Percentiles rank a stretch among this genome's conserved stretches.
Evolutionary conservation across 2,797 vertebrate species (phyloP).

Genomic region (Acipenser transmontanus): DNA sequence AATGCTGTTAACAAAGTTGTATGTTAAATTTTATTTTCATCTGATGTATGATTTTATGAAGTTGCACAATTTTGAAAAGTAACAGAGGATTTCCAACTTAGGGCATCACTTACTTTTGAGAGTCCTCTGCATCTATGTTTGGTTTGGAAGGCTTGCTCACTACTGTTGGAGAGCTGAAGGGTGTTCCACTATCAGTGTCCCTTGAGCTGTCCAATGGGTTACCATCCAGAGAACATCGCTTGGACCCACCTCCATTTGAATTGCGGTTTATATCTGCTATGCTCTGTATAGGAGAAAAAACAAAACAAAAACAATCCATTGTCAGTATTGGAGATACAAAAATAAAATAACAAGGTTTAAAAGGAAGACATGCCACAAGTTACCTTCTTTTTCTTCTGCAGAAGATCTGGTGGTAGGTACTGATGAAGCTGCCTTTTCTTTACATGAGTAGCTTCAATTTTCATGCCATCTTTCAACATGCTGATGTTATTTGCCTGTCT

Average conservation of each 20-base stretch:
- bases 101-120: slow-evolving; percentile 34
- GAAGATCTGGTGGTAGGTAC: slow-evolving; percentile 82
- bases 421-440: slow-evolving; percentile 91
- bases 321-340: background rate
- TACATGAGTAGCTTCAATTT: slow-evolving; percentile 89
- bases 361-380: background rate
- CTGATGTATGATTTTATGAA: too few species aligned
- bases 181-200: slow-evolving; percentile 69
- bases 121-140: slow-evolving; percentile 50
- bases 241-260: slow-evolving; percentile 65
- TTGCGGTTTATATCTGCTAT: slow-evolving; percentile 71
- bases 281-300: slow-evolving; percentile 49
- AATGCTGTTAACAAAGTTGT: slow-evolving; percentile 16
- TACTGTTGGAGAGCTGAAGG: slow-evolving; percentile 58
- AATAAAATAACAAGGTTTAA: background rate
- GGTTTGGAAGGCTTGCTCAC: slow-evolving; percentile 55
- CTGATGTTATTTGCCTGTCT: slow-evolving; percentile 91
- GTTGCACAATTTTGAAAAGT: too few species aligned
- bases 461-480: slow-evolving; percentile 92
- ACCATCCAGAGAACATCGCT: slow-evolving; percentile 72
- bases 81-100: background rate
- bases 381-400: slow-evolving; percentile 92
- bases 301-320: too few species aligned
- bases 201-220: slow-evolving; percentile 75
- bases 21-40: too few species aligned